Percentiles rank a stretch among this genome's conserved stretches.
Conservation (phyloP, 2,888 invertebrate species). For the Saturnia pavonia region DNA sequence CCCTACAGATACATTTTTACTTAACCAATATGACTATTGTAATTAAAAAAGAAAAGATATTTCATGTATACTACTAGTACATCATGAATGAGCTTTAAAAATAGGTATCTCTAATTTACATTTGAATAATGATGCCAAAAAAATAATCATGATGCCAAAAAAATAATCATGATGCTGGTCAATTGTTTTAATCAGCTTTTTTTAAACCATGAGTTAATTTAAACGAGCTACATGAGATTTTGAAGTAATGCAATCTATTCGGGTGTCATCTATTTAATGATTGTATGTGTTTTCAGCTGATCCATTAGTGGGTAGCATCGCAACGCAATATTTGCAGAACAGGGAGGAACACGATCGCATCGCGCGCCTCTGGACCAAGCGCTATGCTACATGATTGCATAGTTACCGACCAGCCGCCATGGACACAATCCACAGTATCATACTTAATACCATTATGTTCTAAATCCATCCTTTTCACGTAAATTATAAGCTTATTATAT, state of each 20-base stretch:
- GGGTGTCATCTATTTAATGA: neutral
- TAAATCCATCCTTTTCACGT: slow-evolving; percentile 71
- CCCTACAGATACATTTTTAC: too few species aligned
- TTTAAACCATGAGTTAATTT: too few species aligned
- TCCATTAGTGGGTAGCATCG: slow-evolving; percentile 98
- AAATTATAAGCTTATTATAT: slow-evolving; percentile 58
- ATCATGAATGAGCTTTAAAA: too few species aligned
- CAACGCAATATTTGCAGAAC: slow-evolving; percentile 98
- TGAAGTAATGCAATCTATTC: neutral
- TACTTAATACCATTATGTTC: slow-evolving; percentile 72
- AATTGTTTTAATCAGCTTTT: too few species aligned
- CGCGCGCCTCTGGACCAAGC: slow-evolving; percentile 99
- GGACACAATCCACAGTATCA: slow-evolving; percentile 57
- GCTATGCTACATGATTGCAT: slow-evolving; percentile 94
- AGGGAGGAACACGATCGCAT: slow-evolving; percentile 98
- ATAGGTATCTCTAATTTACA: too few species aligned
- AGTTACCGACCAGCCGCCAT: slow-evolving; percentile 47
- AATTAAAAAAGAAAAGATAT: too few species aligned
- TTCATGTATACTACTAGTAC: too few species aligned
- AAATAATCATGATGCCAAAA: too few species aligned
- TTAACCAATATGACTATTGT: too few species aligned
- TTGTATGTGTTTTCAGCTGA: slow-evolving; percentile 85
- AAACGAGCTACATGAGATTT: too few species aligned
- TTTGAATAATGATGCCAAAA: too few species aligned
- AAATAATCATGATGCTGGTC: too few species aligned